Evolutionary conservation across 2,888 invertebrate species (phyloP).

Genomic region (Patella depressa): DNA sequence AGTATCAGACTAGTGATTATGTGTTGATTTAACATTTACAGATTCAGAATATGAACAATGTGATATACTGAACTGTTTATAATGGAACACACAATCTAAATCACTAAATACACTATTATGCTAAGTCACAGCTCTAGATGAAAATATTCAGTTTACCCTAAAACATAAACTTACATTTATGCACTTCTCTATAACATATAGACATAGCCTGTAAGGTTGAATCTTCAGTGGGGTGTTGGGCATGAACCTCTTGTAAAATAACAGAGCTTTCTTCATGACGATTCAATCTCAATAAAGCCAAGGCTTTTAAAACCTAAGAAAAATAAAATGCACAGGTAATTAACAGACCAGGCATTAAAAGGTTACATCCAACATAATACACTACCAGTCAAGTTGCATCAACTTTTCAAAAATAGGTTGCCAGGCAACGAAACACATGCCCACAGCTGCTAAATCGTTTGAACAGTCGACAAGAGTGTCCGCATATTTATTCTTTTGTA

Average conservation of each 20-base stretch:
- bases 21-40: too few relatives aligned
- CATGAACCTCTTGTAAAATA: slow-evolving; percentile 80
- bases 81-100: too few relatives aligned
- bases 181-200: slow-evolving; percentile 92
- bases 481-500: too few relatives aligned
- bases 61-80: too few relatives aligned
- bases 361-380: neutral
- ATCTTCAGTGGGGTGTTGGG: slow-evolving; percentile 83
- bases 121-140: too few relatives aligned
- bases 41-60: too few relatives aligned
- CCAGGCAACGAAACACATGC: too few relatives aligned
- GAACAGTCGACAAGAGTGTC: too few relatives aligned
- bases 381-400: neutral
- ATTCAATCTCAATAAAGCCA: slow-evolving; percentile 90
- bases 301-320: slow-evolving; percentile 85
- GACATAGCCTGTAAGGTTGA: slow-evolving; percentile 95
- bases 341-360: neutral
- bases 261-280: slow-evolving; percentile 84
- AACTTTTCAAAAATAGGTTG: neutral
- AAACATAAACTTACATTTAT: slow-evolving; percentile 81
- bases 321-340: neutral
- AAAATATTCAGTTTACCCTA: too few relatives aligned
- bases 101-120: too few relatives aligned
- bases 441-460: too few relatives aligned
- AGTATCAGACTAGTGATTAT: neutral